Evolutionary conservation across 2,113 vertebrate species (phyloP).

Genomic region (Anguilla japonica): DNA sequence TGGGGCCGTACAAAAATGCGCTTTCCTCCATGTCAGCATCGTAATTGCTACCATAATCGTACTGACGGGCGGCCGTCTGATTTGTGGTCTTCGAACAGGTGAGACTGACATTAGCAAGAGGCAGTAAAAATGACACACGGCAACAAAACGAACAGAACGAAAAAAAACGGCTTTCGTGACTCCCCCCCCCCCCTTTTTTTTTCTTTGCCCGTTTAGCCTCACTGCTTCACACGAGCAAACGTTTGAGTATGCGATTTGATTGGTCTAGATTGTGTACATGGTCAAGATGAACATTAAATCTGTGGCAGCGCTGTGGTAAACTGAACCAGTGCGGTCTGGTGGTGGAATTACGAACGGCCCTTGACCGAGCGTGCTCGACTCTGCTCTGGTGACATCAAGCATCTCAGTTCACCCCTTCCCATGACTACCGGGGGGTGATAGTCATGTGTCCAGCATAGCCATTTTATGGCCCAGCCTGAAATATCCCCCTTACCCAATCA

Average conservation of each 20-base stretch:
- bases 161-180: not conserved
- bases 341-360: not conserved
- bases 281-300: not conserved
- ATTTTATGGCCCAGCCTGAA: not conserved
- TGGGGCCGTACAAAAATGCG: not conserved
- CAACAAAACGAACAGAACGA: not conserved
- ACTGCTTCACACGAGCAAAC: not conserved
- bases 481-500: not conserved
- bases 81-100: constrained; percentile 7
- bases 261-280: not conserved
- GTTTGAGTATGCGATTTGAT: not conserved
- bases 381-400: not conserved
- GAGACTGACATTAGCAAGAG: not conserved
- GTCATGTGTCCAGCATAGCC: not conserved
- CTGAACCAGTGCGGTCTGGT: not conserved
- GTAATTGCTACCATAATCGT: not conserved
- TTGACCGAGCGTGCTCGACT: not conserved
- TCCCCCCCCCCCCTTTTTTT: not conserved
- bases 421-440: not conserved
- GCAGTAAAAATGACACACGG: not conserved
- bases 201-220: not conserved
- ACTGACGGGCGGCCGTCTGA: not conserved
- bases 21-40: not conserved
- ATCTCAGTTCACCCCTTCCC: not conserved
- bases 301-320: not conserved